Conservation (phyloP, 1,140 invertebrate genomes). For the Parapsyche elsis region DNA sequence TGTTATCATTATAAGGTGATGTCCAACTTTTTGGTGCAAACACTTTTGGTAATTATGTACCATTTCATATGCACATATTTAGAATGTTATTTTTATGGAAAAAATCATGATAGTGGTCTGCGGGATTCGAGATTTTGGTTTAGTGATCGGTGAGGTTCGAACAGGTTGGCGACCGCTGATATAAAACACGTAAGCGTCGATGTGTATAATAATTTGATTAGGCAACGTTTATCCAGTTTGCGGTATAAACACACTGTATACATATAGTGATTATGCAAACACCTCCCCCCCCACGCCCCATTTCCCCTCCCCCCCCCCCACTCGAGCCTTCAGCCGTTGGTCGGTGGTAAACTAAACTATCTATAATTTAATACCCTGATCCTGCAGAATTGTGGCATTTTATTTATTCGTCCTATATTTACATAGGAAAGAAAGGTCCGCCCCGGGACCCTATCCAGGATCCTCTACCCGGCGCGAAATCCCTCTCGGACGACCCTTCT, state of each 20-base stretch:
- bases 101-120: no score
- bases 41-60: no score
- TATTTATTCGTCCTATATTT: conserved; percentile 54
- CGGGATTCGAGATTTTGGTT: no score
- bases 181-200: background rate
- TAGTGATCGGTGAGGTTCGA: no score
- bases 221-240: conserved; percentile 32
- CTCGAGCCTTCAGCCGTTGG: no score
- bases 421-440: conserved; percentile 52
- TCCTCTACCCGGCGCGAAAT: conserved; percentile 33
- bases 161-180: no score
- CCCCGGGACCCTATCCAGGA: conserved; percentile 20
- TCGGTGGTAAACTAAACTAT: conserved; percentile 43
- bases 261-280: conserved; percentile 38
- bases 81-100: no score
- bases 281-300: background rate
- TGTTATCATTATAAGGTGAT: no score
- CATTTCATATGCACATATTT: no score
- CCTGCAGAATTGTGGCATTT: conserved; percentile 54
- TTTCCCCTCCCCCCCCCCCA: no score
- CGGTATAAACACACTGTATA: conserved; percentile 25
- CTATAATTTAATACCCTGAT: conserved; percentile 54
- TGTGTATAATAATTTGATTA: conserved; percentile 16
- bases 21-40: no score
- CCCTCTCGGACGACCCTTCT: conserved; percentile 51